phyloP scores from a whole-genome alignment of 2,113 vertebrate genomes.

The Rhynchopsitta pachyrhyncha region DNA sequence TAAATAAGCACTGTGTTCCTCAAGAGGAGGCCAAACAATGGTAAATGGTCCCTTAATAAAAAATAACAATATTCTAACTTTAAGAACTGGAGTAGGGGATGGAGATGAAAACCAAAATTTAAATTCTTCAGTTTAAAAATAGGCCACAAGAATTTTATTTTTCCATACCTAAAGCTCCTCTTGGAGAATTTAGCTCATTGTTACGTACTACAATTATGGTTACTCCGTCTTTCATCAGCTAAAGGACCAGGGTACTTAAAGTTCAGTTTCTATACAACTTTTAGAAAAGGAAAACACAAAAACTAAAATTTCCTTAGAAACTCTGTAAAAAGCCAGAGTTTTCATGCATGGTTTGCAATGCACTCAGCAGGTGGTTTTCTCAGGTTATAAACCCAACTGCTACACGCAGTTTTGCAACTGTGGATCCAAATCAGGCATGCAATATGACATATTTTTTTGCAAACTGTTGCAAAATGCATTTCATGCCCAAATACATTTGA shows the following conservation, averaged over 20 bases:
- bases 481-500: not conserved
- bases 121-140: constrained; percentile 13
- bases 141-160: not conserved
- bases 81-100: not conserved
- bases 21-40: not conserved
- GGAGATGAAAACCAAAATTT: not conserved
- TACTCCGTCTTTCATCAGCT: not conserved
- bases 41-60: not conserved
- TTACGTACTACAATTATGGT: not conserved
- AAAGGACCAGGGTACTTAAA: not conserved
- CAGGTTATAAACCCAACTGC: not conserved
- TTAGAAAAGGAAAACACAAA: not conserved
- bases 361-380: not conserved
- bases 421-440: not conserved
- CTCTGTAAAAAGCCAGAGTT: not conserved
- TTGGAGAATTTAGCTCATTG: not conserved
- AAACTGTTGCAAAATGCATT: not conserved
- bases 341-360: not conserved
- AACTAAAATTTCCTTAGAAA: not conserved
- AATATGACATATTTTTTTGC: not conserved
- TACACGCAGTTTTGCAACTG: not conserved
- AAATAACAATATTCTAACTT: not conserved
- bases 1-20: not conserved
- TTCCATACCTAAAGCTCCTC: not conserved
- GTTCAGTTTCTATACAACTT: not conserved